A percentile compares a stretch with the other conserved stretches of the same genome.
Evolutionary conservation across 1,140 invertebrate species (phyloP).

Genomic region (Drosophila dunni): DNA sequence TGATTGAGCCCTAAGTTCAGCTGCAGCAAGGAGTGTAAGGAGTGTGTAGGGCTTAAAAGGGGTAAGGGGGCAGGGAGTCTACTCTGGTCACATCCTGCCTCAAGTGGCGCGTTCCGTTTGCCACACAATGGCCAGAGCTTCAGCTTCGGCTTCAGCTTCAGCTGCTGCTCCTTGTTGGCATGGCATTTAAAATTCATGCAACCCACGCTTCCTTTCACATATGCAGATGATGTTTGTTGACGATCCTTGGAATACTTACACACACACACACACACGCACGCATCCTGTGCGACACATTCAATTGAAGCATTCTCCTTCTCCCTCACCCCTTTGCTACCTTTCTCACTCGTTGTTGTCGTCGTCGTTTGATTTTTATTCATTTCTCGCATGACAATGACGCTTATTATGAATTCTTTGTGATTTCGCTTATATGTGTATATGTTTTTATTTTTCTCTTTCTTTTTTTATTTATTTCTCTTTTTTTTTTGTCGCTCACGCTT

Average conservation of each 20-base stretch:
- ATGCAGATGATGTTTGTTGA: slow-evolving; percentile 68
- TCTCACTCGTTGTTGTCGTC: slow-evolving; percentile 48
- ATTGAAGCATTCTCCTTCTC: slow-evolving; percentile 31
- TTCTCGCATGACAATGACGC: slow-evolving; percentile 83
- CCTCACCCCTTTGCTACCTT: slow-evolving; percentile 70
- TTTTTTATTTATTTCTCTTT: slow-evolving; percentile 38
- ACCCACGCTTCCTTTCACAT: slow-evolving; percentile 66
- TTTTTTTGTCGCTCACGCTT: slow-evolving; percentile 2
- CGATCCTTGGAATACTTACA: slow-evolving; percentile 43
- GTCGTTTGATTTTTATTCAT: slow-evolving; percentile 82
- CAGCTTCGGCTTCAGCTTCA: neutral
- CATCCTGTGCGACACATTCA: slow-evolving; percentile 79
- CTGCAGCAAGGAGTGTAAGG: slow-evolving; percentile 3
- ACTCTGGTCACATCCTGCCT: slow-evolving; percentile 60
- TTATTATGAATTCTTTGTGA: slow-evolving; percentile 84
- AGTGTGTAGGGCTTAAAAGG: neutral
- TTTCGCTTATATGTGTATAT: slow-evolving; percentile 48
- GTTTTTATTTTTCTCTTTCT: neutral
- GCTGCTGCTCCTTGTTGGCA: slow-evolving; percentile 41
- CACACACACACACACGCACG: slow-evolving; percentile 52
- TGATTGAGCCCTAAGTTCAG: slow-evolving; percentile 17
- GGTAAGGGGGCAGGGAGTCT: neutral
- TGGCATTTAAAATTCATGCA: slow-evolving; percentile 80
- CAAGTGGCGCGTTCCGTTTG: slow-evolving; percentile 70
- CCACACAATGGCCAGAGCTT: slow-evolving; percentile 44